These are phyloP conservation scores for Merodon equestris DNA, from an alignment of 2,888 invertebrate genomes.

Conservation along the genomic window DNA sequence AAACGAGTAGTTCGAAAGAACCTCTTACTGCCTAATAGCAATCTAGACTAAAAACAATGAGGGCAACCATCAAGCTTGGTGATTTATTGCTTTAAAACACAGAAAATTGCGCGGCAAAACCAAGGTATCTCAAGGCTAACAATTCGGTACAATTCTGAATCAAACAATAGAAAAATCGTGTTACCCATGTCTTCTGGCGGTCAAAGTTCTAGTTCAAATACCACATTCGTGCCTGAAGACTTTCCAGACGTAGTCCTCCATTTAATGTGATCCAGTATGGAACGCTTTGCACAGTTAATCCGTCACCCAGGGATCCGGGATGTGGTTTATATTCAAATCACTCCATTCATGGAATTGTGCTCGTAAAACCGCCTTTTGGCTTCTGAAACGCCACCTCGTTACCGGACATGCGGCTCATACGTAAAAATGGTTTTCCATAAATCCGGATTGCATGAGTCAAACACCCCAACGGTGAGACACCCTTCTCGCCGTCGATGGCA, in stretches of 20 bases:
- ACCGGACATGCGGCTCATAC: constrained; percentile 28
- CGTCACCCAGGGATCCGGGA: constrained; percentile 28
- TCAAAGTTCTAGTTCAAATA: constrained; percentile 6
- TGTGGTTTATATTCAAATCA: constrained; percentile 23
- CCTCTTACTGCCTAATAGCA: too few species aligned
- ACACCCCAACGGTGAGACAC: constrained; percentile 21
- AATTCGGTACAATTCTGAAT: too few species aligned
- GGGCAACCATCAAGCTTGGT: too few species aligned
- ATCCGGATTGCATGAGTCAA: constrained; percentile 49
- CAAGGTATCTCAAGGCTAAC: too few species aligned
- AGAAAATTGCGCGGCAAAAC: too few species aligned
- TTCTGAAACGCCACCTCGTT: constrained; percentile 6
- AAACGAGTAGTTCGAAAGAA: too few species aligned
- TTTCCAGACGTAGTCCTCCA: background rate
- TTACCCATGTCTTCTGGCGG: background rate
- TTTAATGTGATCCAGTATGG: background rate
- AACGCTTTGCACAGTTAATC: background rate
- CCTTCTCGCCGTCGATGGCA: background rate
- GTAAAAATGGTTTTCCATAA: constrained; percentile 11
- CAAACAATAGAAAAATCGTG: background rate
- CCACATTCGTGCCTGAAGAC: too few species aligned
- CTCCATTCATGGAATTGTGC: constrained; percentile 16
- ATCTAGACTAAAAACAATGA: too few species aligned
- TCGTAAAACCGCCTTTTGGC: too few species aligned
- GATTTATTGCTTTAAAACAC: too few species aligned